A percentile compares a stretch with the other conserved stretches of the same genome.
Evolutionary conservation across 2,113 vertebrate species (phyloP).

Genomic region (Butorides virescens): DNA sequence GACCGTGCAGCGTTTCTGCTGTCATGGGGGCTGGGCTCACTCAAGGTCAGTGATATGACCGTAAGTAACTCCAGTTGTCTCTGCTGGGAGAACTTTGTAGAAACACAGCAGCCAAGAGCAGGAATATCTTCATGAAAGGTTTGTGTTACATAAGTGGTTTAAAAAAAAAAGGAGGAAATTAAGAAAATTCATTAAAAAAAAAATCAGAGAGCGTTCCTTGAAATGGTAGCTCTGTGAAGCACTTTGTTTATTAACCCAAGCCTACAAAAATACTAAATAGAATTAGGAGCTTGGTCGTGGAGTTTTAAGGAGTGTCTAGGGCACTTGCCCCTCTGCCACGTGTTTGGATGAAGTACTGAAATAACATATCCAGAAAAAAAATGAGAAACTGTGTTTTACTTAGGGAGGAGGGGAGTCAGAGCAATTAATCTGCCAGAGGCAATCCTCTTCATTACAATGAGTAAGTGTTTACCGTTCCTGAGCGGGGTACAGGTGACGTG

Average conservation of each 20-base stretch:
- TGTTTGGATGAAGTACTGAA: constrained; percentile 17
- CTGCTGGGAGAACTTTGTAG: not conserved
- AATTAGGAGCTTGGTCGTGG: not conserved
- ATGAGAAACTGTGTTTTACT: not conserved
- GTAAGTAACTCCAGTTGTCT: not conserved
- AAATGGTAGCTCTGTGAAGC: not conserved
- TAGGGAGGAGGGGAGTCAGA: not conserved
- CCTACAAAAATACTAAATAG: not conserved
- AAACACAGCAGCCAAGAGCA: not conserved
- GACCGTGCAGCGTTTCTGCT: not conserved
- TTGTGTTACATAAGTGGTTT: not conserved
- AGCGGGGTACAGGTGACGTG: not conserved
- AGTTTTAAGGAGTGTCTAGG: not conserved
- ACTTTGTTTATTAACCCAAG: not conserved
- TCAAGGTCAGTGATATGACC: not conserved
- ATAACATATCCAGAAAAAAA: not conserved
- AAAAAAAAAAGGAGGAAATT: not conserved
- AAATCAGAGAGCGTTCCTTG: not conserved
- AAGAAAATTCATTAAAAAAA: not conserved
- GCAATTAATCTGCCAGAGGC: constrained; percentile 11
- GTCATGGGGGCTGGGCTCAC: not conserved
- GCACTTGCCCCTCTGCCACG: not conserved
- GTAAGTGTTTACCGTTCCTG: constrained; percentile 17
- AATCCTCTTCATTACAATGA: constrained; percentile 11
- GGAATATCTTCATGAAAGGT: not conserved